Evolutionary conservation across 2,797 vertebrate species (phyloP).

Genomic region (Buphagus erythrorhynchus): DNA sequence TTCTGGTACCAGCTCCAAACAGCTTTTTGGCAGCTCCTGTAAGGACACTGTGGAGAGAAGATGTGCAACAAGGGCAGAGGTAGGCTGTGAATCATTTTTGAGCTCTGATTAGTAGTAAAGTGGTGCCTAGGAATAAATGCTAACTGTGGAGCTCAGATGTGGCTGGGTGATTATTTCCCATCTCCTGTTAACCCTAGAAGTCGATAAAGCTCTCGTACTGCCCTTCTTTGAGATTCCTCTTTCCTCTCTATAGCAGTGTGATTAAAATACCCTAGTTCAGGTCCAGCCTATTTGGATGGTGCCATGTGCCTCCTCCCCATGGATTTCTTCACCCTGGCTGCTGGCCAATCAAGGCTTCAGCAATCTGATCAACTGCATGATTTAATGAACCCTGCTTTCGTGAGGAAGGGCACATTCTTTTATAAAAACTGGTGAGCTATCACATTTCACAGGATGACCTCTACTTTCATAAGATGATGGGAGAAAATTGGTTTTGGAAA

Average conservation of each 20-base stretch:
- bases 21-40: neutral
- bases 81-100: neutral
- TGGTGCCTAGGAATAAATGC: neutral
- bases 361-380: conserved; percentile 64
- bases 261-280: conserved; percentile 12
- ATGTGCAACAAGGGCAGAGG: neutral
- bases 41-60: neutral
- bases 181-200: neutral
- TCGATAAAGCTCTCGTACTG: neutral
- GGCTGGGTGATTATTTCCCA: neutral
- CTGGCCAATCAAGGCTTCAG: conserved; percentile 54
- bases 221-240: neutral
- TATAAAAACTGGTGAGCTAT: conserved; percentile 69
- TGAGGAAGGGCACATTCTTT: conserved; percentile 60
- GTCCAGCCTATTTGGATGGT: conserved; percentile 4
- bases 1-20: neutral
- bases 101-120: neutral
- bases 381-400: conserved; percentile 70
- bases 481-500: conserved; percentile 79
- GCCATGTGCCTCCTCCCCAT: conserved; percentile 7
- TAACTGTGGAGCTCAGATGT: neutral
- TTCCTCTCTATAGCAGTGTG: neutral
- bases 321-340: conserved; percentile 52
- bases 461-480: conserved; percentile 73
- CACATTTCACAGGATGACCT: conserved; percentile 72